Evolutionary conservation across 2,888 invertebrate genomes (phyloP).

Genomic region (Fabriciana adippe): DNA sequence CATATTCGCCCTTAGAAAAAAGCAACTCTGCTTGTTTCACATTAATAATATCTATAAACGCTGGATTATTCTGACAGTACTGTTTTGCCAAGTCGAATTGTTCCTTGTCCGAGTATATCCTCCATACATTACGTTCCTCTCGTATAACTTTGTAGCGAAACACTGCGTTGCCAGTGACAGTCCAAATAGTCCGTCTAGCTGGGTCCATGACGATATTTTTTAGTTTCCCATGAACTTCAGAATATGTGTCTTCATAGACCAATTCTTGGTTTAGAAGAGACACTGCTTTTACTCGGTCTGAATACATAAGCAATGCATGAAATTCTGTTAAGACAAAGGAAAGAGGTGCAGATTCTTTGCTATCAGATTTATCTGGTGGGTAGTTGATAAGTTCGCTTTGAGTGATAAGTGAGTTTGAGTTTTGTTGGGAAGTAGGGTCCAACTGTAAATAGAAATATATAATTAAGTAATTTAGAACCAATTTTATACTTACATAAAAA

Average conservation of each 20-base stretch:
- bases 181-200: slow-evolving; percentile 90
- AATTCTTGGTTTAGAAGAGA: slow-evolving; percentile 92
- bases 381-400: slow-evolving; percentile 72
- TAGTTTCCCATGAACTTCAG: slow-evolving; percentile 90
- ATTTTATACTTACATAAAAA: too few relatives aligned
- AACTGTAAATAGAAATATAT: slow-evolving; percentile 59
- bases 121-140: slow-evolving; percentile 94
- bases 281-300: slow-evolving; percentile 91
- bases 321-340: slow-evolving; percentile 94
- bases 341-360: slow-evolving; percentile 82
- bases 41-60: slow-evolving; percentile 91
- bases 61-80: slow-evolving; percentile 91
- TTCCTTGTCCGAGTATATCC: slow-evolving; percentile 92
- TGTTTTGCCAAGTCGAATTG: slow-evolving; percentile 94
- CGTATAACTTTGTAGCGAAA: slow-evolving; percentile 92
- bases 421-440: slow-evolving; percentile 75
- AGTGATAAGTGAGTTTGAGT: slow-evolving; percentile 73
- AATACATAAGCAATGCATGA: slow-evolving; percentile 92
- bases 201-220: slow-evolving; percentile 91
- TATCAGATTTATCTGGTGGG: slow-evolving; percentile 59
- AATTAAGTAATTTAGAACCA: too few relatives aligned
- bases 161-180: slow-evolving; percentile 91
- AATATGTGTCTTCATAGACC: slow-evolving; percentile 92
- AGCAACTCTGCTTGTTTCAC: slow-evolving; percentile 94
- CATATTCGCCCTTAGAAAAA: slow-evolving; percentile 89